Base-by-base conservation (phyloP, 1,140 invertebrate species). In the Sitobion miscanthi region DNA sequence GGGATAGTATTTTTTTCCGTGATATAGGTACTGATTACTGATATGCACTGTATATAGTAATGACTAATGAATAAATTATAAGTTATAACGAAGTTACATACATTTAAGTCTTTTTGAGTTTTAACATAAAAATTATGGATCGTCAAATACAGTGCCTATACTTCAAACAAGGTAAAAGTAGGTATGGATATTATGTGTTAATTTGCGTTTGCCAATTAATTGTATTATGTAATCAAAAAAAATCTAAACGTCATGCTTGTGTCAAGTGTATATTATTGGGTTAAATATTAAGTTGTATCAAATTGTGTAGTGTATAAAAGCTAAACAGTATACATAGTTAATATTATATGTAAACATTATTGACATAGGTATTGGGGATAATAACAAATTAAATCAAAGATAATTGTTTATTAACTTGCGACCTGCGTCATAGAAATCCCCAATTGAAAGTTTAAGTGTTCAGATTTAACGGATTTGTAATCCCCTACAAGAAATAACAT, bases 321-420 rank as follows among this genome's bases (percentile, higher is more conserved):
- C 30, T 69, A 30, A 62, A 62, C 7, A 62, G 57, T n/a, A 69
- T 21, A 21, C 5, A 69, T 62, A 62, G 11, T 69, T n/a, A 69
- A 69, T 14, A 69, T n/a, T n/a, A 69, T 14, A 69, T 69, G 62
- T 30, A 69, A 62, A 69, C 30, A 69, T 69, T 14, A 69, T 69
- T n/a, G 62, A 30, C 30, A 69, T n/a, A n/a, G 9, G 62, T 5
- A n/a, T n/a, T 69, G 4, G 8, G 57, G 11, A 69, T 69, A 69
- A 69, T 69, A n/a, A n/a, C 14, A n/a, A n/a, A 77, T n/a, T n/a
- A 77, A 77, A 77, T 77, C 62, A 77, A n/a, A 77, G 62, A 77
- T 77, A n/a, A 35, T 77, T 77, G 30, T n/a, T n/a, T 77, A n/a
- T 77, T 77, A 77, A 77, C 62, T 30, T n/a, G n/a, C 14, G 4